Evolutionary conservation across 2,797 vertebrate genomes (phyloP).

Genomic region (Leptatherina wallacei): DNA sequence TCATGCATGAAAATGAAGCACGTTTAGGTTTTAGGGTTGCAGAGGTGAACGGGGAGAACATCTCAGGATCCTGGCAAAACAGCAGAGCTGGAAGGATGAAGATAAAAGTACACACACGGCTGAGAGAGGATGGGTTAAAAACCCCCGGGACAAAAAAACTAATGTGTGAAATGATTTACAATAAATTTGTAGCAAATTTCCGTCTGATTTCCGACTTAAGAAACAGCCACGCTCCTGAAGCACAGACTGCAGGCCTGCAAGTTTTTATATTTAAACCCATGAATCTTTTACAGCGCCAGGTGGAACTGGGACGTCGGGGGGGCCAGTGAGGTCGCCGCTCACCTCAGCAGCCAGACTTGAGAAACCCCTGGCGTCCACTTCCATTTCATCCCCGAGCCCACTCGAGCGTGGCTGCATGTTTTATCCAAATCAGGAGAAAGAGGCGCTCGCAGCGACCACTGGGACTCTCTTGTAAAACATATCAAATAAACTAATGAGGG

Average conservation of each 20-base stretch:
- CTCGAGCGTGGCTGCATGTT: constrained; percentile 66
- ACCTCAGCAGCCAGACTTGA: constrained; percentile 28
- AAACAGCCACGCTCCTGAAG: not conserved
- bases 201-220: too few species aligned
- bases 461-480: constrained; percentile 41
- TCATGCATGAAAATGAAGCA: not conserved
- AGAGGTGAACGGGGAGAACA: not conserved
- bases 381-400: constrained; percentile 64
- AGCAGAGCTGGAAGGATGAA: not conserved
- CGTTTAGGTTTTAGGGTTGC: not conserved
- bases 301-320: constrained; percentile 23
- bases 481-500: constrained; percentile 18
- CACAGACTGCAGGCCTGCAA: constrained; percentile 17
- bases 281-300: constrained; percentile 71
- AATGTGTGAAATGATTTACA: not conserved
- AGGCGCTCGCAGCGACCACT: constrained; percentile 19
- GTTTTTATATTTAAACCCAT: constrained; percentile 66
- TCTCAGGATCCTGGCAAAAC: not conserved
- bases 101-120: not conserved
- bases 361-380: constrained; percentile 61
- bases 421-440: constrained; percentile 37
- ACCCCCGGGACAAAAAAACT: too few species aligned
- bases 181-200: too few species aligned
- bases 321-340: constrained; percentile 35
- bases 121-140: not conserved